Evolutionary conservation across 1,140 invertebrate genomes (phyloP), one percentile per base, ranked within the genome.

Genomic region (Galleria mellonella): DNA sequence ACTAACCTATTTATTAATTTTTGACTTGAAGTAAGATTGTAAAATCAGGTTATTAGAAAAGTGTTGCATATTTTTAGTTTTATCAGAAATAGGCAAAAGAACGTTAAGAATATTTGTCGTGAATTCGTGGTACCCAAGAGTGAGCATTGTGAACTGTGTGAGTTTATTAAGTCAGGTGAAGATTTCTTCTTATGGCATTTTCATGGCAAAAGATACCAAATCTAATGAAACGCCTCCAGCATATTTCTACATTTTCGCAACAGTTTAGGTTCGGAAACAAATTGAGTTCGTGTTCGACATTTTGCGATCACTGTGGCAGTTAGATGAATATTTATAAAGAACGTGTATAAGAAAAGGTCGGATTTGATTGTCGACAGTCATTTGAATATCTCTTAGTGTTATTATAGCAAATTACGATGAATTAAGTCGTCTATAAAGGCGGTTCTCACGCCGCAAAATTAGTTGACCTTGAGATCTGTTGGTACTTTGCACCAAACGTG

Each of bases 321-420:
- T 72, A 77, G 78, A 82, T 73, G 78, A 81, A 75, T 81, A 76
- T 83, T 83, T 85, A 82, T 78, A 83, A 79, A 76, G 70, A 83
- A 82, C 78, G 77, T 85, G 78, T 83, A 70, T 79, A 65, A 63
- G 71, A 74, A 85, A 85, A 85, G 78, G 82, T 85, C 78, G 77
- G 50, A 79, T 85, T 78, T 85, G 82, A 85, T 85, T 82, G 72
- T 75, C 63, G 72, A 62, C 70, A 75, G 73, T 75, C 70, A 79
- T 85, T 85, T 85, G 73, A 82, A 85, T 79, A 79, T 78, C 59
- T 75, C 62, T 72, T 13, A 54, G 66, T 72, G 69, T 76, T 75
- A 79, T 82, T 83, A 82, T 58, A 69, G 60, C 61, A 78, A 85
- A 85, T 85, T 82, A 82, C 75, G 67, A 82, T 72, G 65, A 72